phyloP scores from a whole-genome alignment of 2,113 vertebrate genomes.

The Gymnorhina tibicen region DNA sequence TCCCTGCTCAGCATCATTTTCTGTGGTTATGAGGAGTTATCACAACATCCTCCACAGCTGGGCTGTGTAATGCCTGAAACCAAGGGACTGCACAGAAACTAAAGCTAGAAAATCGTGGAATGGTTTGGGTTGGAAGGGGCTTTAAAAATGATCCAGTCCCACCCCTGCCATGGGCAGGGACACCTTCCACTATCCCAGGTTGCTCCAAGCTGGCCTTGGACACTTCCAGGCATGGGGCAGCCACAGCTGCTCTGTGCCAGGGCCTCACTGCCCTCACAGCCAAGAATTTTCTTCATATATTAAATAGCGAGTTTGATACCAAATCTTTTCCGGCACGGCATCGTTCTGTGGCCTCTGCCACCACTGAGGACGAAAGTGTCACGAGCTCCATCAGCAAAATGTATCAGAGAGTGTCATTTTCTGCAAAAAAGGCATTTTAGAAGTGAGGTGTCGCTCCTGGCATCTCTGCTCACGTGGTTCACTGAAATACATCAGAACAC shows the following conservation, averaged over 20 bases:
- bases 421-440: neutral
- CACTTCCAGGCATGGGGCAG: neutral
- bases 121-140: neutral
- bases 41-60: neutral
- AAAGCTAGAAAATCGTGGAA: neutral
- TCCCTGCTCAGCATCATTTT: neutral
- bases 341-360: neutral
- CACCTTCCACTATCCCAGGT: neutral
- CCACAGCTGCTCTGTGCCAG: neutral
- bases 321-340: neutral
- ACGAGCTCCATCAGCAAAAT: fast-evolving
- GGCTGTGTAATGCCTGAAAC: neutral
- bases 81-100: neutral
- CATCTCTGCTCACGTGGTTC: fast-evolving
- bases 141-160: neutral
- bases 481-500: neutral
- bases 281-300: neutral
- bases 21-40: neutral
- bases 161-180: neutral
- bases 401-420: neutral
- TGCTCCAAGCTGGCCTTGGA: neutral
- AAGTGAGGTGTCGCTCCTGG: neutral
- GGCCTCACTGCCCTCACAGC: neutral
- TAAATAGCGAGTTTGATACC: fast-evolving
- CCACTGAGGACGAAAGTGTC: neutral